Conservation (phyloP, 2,888 invertebrate genomes). For the Drosophila merina region DNA sequence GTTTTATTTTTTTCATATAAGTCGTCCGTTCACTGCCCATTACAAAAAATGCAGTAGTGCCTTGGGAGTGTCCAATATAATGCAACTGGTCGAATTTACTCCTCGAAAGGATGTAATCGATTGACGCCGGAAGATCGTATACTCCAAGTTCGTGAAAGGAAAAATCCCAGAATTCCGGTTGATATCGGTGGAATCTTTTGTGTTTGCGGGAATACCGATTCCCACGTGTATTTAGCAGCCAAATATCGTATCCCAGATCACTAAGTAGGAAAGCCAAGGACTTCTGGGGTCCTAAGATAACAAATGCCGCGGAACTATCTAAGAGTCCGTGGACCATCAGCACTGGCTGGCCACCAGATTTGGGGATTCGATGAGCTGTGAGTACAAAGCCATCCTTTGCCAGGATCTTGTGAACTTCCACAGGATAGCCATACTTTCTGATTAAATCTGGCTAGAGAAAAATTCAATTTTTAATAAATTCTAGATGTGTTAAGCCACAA, state of each 20-base stretch:
- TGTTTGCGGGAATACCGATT: constrained; percentile 86
- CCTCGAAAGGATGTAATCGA: constrained; percentile 86
- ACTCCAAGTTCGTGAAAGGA: constrained; percentile 89
- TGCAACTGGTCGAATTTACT: constrained; percentile 85
- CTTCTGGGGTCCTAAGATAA: constrained; percentile 88
- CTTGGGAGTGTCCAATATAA: constrained; percentile 89
- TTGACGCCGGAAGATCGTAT: constrained; percentile 88
- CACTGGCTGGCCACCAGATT: constrained; percentile 84
- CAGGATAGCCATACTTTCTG: constrained; percentile 86
- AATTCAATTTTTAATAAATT: not conserved
- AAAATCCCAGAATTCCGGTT: constrained; percentile 85
- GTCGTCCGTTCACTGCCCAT: constrained; percentile 84
- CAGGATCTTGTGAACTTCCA: constrained; percentile 86
- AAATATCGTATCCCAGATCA: constrained; percentile 85
- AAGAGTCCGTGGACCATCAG: constrained; percentile 89
- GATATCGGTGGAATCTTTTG: constrained; percentile 84
- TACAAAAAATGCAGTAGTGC: constrained; percentile 84
- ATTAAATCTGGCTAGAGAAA: constrained; percentile 65
- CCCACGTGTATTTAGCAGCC: constrained; percentile 88
- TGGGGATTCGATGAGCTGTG: constrained; percentile 88
- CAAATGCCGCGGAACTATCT: constrained; percentile 89
- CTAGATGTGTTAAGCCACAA: too few species aligned
- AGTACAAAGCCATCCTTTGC: constrained; percentile 92
- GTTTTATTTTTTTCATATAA: constrained; percentile 85
- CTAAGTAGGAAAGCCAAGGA: constrained; percentile 86